Conservation (phyloP, 2,888 invertebrate species). For the Caenorhabditis plicata region DNA sequence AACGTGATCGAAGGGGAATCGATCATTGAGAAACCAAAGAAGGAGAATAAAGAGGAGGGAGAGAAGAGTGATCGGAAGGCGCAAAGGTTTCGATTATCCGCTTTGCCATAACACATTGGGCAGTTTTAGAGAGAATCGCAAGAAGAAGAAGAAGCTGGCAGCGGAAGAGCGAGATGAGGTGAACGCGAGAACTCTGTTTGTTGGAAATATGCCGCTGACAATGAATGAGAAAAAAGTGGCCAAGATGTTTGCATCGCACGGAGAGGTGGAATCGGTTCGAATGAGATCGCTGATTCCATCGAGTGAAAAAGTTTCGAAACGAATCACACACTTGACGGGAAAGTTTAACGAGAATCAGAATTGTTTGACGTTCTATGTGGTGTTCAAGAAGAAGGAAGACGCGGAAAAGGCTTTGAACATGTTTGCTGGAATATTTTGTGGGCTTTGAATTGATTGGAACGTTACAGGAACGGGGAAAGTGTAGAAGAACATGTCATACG, state of each 20-base stretch:
- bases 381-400: conserved; percentile 25
- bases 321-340: conserved; percentile 30
- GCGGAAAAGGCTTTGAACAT: conserved; percentile 35
- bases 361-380: conserved; percentile 37
- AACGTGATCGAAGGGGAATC: conserved; percentile 17
- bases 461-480: conserved; percentile 28
- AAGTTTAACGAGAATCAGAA: conserved; percentile 37
- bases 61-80: conserved; percentile 2
- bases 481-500: conserved; percentile 36
- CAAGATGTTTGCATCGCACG: conserved; percentile 31
- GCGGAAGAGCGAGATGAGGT: no score
- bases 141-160: conserved; percentile 18
- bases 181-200: conserved; percentile 35
- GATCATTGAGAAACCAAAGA: conserved; percentile 23
- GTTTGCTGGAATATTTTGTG: background rate
- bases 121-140: conserved; percentile 27
- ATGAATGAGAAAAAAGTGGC: conserved; percentile 31
- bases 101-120: background rate
- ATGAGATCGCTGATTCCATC: conserved; percentile 34
- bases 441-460: background rate
- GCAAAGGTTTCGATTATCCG: background rate
- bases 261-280: conserved; percentile 33
- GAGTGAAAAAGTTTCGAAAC: conserved; percentile 32
- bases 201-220: conserved; percentile 41
- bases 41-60: background rate